Base-by-base conservation (phyloP, 1,140 invertebrate genomes). In the Dryas iulia region DNA sequence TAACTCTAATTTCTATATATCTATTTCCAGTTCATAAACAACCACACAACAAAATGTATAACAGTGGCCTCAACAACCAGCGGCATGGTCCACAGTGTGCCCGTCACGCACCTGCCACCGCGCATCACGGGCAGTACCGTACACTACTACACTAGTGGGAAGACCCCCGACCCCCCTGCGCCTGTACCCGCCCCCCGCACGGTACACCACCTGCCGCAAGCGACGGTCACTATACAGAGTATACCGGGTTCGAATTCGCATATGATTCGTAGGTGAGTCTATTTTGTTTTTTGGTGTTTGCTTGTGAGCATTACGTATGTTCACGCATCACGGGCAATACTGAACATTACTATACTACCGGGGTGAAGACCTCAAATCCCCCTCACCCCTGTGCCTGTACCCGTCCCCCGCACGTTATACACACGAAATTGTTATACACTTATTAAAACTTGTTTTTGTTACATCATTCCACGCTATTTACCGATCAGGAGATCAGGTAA, bases 51-150 rank as follows among this genome's bases (percentile, higher is more conserved):
- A 1, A 91, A 91, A 31, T 90, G 87, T 69, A 91, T 91, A 58
- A 91, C 87, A 4, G 89, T 91, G 1, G 86, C 85, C 0, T 91
- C 89, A 2, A 91, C 87, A 3, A 89, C 87, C 0, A 90, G 86
- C 52, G 89, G 89, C 0, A 87, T 91, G 85, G 69, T 91, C 0
- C 89, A 91, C 58, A 86, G 85, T 25, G 89, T 91, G 7, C 89
- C 89, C 0, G 86, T 91, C 0, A 82, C 89, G 0, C 89, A 91
- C 31, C 71, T 91, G 0, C 76, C 86, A 0, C 71, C 85, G 0
- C 84, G 88, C 8, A 82, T 86, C 59, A 83, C 85, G 0, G 85
- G 86, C 63, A 82, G 81, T 33, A 91, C 89, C 0, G 76, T 91
- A 12, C 89, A 91, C 63, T 91, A 91, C 71, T 89, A 89, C 72